These are phyloP conservation scores for Cepaea nemoralis DNA, from an alignment of 1,140 invertebrate species.

Conservation along the genomic window DNA sequence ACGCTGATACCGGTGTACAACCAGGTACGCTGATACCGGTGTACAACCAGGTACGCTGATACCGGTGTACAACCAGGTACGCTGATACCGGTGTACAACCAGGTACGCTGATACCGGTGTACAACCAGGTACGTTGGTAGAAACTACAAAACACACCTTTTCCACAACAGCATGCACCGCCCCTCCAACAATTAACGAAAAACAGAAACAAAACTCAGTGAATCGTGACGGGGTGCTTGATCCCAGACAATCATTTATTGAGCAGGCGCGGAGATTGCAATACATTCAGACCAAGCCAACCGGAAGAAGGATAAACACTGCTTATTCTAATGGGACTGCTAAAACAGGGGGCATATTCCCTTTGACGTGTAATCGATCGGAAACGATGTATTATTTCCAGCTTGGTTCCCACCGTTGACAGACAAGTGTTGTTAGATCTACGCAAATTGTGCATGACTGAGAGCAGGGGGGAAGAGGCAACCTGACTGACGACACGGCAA, in stretches of 20 bases:
- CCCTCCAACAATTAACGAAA: neutral
- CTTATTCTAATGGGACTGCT: slow-evolving; percentile 5
- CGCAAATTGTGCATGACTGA: neutral
- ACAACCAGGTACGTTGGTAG: too few relatives aligned
- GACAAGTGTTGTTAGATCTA: neutral
- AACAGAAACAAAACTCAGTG: neutral
- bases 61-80: too few relatives aligned
- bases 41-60: too few relatives aligned
- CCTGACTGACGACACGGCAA: neutral
- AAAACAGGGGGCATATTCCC: neutral
- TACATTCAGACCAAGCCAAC: neutral
- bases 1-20: too few relatives aligned
- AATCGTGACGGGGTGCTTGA: neutral
- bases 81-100: too few relatives aligned
- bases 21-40: too few relatives aligned
- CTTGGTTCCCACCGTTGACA: neutral
- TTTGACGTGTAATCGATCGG: slow-evolving; percentile 13
- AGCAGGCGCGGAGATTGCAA: neutral
- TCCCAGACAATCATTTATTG: neutral
- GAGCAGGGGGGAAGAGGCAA: neutral
- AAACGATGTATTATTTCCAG: neutral
- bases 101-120: too few relatives aligned
- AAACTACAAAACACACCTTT: too few relatives aligned
- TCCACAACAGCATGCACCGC: neutral
- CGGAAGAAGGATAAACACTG: slow-evolving; percentile 8